Percentiles rank a stretch among this genome's conserved stretches.
Evolutionary conservation across 2,888 invertebrate genomes (phyloP).

Genomic region (Aradus depressus): DNA sequence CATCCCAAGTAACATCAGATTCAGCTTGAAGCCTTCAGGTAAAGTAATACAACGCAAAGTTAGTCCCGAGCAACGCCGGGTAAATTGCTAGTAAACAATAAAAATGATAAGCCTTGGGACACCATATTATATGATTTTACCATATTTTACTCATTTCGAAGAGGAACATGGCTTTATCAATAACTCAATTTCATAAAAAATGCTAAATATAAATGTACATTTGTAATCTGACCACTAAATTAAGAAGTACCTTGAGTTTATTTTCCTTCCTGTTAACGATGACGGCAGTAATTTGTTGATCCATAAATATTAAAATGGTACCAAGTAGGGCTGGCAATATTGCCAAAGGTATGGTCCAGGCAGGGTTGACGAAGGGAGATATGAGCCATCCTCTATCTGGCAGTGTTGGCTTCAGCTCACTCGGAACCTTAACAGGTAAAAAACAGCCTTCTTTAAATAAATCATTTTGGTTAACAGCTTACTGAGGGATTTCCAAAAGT

Average conservation of each 20-base stretch:
- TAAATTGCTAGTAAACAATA: too few species aligned
- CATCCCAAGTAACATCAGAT: too few species aligned
- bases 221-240: too few species aligned
- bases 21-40: too few species aligned
- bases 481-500: neutral
- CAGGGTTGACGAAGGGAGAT: slow-evolving; percentile 70
- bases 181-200: too few species aligned
- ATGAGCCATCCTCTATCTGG: slow-evolving; percentile 67
- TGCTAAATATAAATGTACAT: too few species aligned
- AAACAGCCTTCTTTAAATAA: neutral
- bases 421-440: slow-evolving; percentile 43
- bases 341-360: slow-evolving; percentile 77
- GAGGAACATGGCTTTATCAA: too few species aligned
- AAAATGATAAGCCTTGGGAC: too few species aligned
- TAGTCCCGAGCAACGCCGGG: too few species aligned
- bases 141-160: too few species aligned
- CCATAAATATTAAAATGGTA: slow-evolving; percentile 97
- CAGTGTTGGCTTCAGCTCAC: slow-evolving; percentile 74
- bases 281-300: slow-evolving; percentile 98
- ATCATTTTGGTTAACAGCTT: neutral
- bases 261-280: slow-evolving; percentile 98
- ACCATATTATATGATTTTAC: too few species aligned
- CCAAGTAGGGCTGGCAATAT: slow-evolving; percentile 83
- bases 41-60: too few species aligned
- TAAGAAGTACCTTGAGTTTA: slow-evolving; percentile 76